Evolutionary conservation across 2,888 invertebrate species (phyloP).

Genomic region (Strigamia transsilvanica): DNA sequence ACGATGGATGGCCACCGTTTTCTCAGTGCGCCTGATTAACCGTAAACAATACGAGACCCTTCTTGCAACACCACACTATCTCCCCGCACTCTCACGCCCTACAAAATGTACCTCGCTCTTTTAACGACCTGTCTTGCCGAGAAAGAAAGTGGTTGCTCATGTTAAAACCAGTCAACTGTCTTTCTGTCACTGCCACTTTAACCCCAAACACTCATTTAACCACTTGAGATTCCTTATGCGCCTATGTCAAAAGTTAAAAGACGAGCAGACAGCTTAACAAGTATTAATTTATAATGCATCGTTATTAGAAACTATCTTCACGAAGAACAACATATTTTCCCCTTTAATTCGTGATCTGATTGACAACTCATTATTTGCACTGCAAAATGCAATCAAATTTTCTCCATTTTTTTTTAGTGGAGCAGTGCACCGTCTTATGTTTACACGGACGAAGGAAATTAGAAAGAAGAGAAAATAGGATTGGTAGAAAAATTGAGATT

Average conservation of each 20-base stretch:
- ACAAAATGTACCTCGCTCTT: conserved; percentile 33
- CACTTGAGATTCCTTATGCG: not conserved
- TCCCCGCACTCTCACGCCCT: not conserved
- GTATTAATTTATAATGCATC: not conserved
- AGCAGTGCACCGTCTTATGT: not conserved
- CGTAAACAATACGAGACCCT: conserved; percentile 48
- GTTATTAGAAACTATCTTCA: too few relatives aligned
- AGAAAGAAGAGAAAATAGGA: not conserved
- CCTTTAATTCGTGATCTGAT: too few relatives aligned
- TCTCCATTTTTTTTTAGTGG: not conserved
- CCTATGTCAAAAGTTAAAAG: not conserved
- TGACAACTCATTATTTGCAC: not conserved
- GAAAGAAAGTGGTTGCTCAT: conserved; percentile 33
- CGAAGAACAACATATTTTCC: too few relatives aligned
- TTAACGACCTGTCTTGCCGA: conserved; percentile 42
- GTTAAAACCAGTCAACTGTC: conserved; percentile 42
- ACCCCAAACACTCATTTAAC: conserved; percentile 48
- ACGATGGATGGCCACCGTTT: conserved; percentile 49
- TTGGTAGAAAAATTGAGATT: not conserved
- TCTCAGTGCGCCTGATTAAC: conserved; percentile 47
- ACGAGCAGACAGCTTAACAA: not conserved
- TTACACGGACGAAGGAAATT: not conserved
- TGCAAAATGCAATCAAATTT: not conserved
- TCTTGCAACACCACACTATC: conserved; percentile 41
- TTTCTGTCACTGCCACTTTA: conserved; percentile 48